Base-by-base conservation (phyloP, 2,888 invertebrate species). In the Eristalis intricaria region DNA sequence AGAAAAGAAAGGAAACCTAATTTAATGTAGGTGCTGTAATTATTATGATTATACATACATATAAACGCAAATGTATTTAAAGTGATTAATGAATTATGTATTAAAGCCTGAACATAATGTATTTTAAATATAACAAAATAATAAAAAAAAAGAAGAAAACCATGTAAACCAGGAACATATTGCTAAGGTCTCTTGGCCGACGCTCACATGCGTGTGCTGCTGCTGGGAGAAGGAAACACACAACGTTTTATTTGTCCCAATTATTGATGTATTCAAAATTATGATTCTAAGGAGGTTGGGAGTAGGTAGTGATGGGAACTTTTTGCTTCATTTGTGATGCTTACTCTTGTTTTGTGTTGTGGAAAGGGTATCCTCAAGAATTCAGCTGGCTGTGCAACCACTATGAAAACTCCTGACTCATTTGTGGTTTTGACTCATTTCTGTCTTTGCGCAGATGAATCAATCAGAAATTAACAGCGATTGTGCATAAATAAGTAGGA, bases 1-100 rank as follows among this genome's bases (percentile, higher is more conserved):
- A 73, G 15, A 40, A 68, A 40, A 50, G 43, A 19, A 19, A 50
- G 50, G 50, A 50, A 80, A 87, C 87, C 84, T 87, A 87, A 87
- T 87, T 87, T 87, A 84, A 73, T 84, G 84, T 84, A 87, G 87
- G 87, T 87, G 87, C 87, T 87, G 87, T 87, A 87, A 87, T 87
- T 87, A 87, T 87, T 83, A 87, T 87, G 32, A 87, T 84, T 84
- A 83, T 87, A 76, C 68, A 83, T 79, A 87, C 70, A 64, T 56
- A 65, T 50, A 60, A 32, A 32, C 32, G 10, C 8, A 10, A 69
- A 75, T 83, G 79, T 84, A 83, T 84, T 87, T 79, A 87, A 84
- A 84, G 79, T 87, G 79, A 84, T 87, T 87, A 84, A 79, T 80
- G 66, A 81, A 86, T 76, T 87, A 87, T 87, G 87, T 87, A 84